Evolutionary conservation across 2,797 vertebrate species (phyloP).

Genomic region (Sorex maritimensis): DNA sequence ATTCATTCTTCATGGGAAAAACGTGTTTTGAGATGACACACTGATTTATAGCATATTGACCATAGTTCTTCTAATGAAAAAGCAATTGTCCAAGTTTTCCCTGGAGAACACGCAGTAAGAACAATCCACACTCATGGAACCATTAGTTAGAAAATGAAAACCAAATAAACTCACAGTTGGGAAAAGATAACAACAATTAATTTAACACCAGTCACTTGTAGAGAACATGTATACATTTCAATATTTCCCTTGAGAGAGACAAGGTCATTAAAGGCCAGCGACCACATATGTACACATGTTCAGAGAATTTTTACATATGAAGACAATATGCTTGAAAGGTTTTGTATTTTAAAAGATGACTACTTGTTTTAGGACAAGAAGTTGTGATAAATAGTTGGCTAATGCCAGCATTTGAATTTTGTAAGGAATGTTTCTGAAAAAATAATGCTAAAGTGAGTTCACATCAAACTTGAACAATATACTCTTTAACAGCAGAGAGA

Average conservation of each 20-base stretch:
- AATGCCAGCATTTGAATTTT: constrained; percentile 70
- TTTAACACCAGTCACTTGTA: constrained; percentile 89
- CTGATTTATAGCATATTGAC: constrained; percentile 89
- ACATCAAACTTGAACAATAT: constrained; percentile 70
- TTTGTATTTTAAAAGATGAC: constrained; percentile 60
- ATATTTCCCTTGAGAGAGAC: constrained; percentile 89
- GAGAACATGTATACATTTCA: constrained; percentile 86
- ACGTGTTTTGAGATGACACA: constrained; percentile 81
- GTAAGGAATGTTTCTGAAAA: constrained; percentile 55
- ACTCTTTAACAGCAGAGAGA: constrained; percentile 73
- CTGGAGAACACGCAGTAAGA: constrained; percentile 85
- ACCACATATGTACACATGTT: constrained; percentile 82
- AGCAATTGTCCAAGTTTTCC: constrained; percentile 89
- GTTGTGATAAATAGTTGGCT: constrained; percentile 63
- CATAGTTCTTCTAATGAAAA: constrained; percentile 90
- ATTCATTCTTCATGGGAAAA: constrained; percentile 83
- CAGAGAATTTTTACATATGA: constrained; percentile 83
- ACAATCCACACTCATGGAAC: constrained; percentile 85
- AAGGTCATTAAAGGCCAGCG: constrained; percentile 88
- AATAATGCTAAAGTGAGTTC: constrained; percentile 69
- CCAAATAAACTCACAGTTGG: constrained; percentile 91
- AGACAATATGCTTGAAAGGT: constrained; percentile 67
- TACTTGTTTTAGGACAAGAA: constrained; percentile 29
- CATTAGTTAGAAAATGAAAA: constrained; percentile 91
- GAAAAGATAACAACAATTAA: constrained; percentile 91